Conservation (phyloP, 2,113 vertebrate genomes). For the Pantherophis guttatus region DNA sequence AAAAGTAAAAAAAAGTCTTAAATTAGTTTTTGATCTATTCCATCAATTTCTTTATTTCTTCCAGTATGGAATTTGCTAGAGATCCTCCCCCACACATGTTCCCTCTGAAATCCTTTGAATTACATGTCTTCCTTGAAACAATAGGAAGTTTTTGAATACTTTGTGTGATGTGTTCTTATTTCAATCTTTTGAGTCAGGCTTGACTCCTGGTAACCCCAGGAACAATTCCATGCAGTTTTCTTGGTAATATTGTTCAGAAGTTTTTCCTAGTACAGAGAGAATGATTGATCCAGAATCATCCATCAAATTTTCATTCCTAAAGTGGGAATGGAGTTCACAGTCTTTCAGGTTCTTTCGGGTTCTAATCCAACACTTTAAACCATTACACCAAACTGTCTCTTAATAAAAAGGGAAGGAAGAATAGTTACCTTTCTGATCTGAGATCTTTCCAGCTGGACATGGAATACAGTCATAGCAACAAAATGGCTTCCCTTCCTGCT, state of each 20-base stretch:
- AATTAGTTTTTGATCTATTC: not conserved
- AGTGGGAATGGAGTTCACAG: not conserved
- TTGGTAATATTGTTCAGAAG: not conserved
- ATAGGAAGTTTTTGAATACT: not conserved
- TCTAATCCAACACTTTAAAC: not conserved
- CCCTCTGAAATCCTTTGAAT: not conserved
- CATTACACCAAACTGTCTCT: not conserved
- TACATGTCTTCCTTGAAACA: not conserved
- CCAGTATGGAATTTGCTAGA: not conserved
- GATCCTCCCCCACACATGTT: not conserved
- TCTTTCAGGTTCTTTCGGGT: not conserved
- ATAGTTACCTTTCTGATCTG: not conserved
- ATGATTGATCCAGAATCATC: not conserved
- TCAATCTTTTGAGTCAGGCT: not conserved
- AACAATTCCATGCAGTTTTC: not conserved
- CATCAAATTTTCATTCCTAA: not conserved
- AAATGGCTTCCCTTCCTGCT: not conserved
- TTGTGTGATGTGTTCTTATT: not conserved
- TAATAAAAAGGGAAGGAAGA: not conserved
- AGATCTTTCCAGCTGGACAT: slow-evolving; percentile 10
- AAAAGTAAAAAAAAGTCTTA: not conserved
- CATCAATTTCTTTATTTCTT: not conserved
- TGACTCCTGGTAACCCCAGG: not conserved
- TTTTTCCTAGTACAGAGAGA: not conserved
- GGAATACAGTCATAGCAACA: not conserved